A percentile compares a stretch with the other conserved stretches of the same genome.
phyloP scores from a whole-genome alignment of 2,888 invertebrate genomes.

The Eueremaeus valkanovi region DNA sequence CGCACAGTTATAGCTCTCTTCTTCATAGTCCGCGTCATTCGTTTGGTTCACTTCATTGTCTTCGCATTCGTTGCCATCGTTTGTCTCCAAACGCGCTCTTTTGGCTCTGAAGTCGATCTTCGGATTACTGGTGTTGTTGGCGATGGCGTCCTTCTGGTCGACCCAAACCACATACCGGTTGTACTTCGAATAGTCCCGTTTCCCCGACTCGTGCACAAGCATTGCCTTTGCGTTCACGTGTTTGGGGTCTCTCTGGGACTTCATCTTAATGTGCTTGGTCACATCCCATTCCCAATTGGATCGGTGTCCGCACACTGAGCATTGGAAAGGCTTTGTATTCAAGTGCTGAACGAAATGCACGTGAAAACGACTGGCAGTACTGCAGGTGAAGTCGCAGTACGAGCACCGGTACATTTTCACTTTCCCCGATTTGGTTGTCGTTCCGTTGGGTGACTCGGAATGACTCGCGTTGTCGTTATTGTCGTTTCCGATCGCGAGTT shows the following conservation, averaged over 20 bases:
- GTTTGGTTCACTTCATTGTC: slow-evolving; percentile 43
- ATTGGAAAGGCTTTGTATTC: slow-evolving; percentile 87
- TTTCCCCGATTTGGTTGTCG: slow-evolving; percentile 1
- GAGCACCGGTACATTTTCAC: slow-evolving; percentile 82
- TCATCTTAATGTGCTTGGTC: slow-evolving; percentile 87
- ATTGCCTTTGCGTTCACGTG: slow-evolving; percentile 69
- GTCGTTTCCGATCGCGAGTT: background rate
- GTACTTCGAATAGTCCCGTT: slow-evolving; percentile 86
- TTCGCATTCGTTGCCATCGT: slow-evolving; percentile 40
- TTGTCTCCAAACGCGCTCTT: slow-evolving; percentile 33
- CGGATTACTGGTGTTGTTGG: slow-evolving; percentile 11
- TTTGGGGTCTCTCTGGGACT: slow-evolving; percentile 70
- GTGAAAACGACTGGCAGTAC: slow-evolving; percentile 85
- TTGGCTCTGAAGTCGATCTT: slow-evolving; percentile 39
- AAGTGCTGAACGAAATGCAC: slow-evolving; percentile 89
- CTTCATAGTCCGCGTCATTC: slow-evolving; percentile 25
- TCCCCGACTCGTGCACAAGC: slow-evolving; percentile 82
- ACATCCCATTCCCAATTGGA: slow-evolving; percentile 98
- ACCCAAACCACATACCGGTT: slow-evolving; percentile 63
- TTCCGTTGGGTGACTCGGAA: slow-evolving; percentile 2
- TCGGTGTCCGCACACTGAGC: slow-evolving; percentile 85
- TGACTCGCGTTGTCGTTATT: slow-evolving; percentile 36
- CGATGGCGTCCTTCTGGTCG: slow-evolving; percentile 35
- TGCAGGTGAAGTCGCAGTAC: slow-evolving; percentile 86
- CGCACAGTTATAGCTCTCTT: background rate